A percentile compares a stretch with the other conserved stretches of the same genome.
Evolutionary conservation across 2,797 vertebrate species (phyloP).

Genomic region (Caiman crocodilus): DNA sequence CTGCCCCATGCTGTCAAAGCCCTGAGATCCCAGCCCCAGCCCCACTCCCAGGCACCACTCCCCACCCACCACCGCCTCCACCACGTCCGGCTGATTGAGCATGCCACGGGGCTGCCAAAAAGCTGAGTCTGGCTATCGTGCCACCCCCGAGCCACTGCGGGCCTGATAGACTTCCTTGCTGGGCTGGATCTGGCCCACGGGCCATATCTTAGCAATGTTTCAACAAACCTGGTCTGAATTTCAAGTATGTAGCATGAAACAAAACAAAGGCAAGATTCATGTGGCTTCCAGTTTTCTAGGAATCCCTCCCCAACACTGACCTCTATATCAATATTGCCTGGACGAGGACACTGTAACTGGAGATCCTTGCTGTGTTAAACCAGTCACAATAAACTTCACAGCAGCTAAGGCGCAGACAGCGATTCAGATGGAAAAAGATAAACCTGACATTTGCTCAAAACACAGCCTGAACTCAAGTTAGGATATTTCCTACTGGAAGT

Average conservation of each 20-base stretch:
- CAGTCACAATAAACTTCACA: background rate
- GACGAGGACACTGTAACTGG: background rate
- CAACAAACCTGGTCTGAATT: background rate
- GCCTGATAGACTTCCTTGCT: too few species aligned
- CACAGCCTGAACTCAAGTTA: background rate
- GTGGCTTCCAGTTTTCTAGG: background rate
- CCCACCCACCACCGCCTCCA: too few species aligned
- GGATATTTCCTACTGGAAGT: background rate
- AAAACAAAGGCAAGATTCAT: background rate
- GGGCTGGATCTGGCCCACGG: too few species aligned
- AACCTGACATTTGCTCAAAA: background rate
- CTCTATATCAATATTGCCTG: background rate
- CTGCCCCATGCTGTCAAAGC: too few species aligned
- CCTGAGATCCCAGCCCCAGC: too few species aligned
- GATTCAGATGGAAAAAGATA: background rate
- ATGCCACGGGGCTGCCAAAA: too few species aligned
- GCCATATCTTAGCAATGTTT: background rate
- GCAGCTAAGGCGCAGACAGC: background rate
- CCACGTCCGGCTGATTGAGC: too few species aligned
- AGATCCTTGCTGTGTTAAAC: background rate
- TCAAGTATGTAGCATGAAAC: background rate
- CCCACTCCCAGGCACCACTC: too few species aligned
- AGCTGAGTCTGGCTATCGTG: too few species aligned
- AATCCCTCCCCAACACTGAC: too few species aligned
- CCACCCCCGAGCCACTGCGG: too few species aligned